Evolutionary conservation across 2,797 vertebrate species (phyloP).

Genomic region (Austrolebias charrua): DNA sequence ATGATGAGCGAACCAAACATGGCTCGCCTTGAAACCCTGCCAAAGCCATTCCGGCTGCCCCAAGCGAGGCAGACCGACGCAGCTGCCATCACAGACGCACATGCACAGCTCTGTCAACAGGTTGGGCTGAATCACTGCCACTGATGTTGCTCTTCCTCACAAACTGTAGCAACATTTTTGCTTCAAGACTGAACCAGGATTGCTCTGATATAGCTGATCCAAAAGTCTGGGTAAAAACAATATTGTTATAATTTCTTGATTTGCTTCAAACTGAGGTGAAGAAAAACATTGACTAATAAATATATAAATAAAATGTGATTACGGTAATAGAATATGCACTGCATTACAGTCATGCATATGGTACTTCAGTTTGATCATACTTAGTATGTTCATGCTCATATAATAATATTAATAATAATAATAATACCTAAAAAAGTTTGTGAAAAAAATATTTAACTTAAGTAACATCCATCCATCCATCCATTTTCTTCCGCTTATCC

Average conservation of each 20-base stretch:
- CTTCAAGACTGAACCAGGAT: conserved; percentile 14
- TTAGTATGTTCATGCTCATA: no score
- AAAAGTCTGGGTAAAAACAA: conserved; percentile 28
- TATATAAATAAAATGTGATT: no score
- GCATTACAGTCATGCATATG: no score
- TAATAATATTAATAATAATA: no score
- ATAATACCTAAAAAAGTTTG: no score
- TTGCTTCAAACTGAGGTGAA: not conserved
- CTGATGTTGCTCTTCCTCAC: conserved; percentile 32
- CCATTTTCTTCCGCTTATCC: no score
- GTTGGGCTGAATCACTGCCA: conserved; percentile 24
- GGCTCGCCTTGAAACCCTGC: conserved; percentile 46
- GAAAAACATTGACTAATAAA: no score
- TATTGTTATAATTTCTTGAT: not conserved
- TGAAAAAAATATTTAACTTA: no score
- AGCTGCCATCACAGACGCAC: conserved; percentile 39
- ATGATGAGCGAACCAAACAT: conserved; percentile 34
- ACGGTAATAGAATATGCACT: no score
- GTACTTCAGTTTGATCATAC: no score
- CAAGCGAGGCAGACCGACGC: conserved; percentile 27
- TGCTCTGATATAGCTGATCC: conserved; percentile 14
- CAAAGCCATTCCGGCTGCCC: conserved; percentile 38
- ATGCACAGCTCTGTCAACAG: conserved; percentile 37
- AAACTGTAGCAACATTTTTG: conserved; percentile 26
- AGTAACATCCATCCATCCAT: no score